Evolutionary conservation across 2,113 vertebrate species (phyloP).

Genomic region (Leuciscus idus): DNA sequence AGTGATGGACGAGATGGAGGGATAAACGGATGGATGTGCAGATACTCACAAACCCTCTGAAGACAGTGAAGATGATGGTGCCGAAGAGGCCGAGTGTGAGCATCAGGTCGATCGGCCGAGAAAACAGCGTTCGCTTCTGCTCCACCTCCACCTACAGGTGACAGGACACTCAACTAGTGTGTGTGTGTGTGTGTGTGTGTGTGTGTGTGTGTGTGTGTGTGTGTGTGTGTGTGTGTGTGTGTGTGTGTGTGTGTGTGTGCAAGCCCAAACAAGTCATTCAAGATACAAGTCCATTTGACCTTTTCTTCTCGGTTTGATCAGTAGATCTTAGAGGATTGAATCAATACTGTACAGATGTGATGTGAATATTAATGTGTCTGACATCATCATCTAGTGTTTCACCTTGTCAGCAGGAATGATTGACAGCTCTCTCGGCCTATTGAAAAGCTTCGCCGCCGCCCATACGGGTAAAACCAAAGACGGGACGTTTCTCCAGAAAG

Average conservation of each 20-base stretch:
- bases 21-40: neutral
- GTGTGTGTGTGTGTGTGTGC: too few species aligned
- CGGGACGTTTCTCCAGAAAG: constrained; percentile 82
- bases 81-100: constrained; percentile 75
- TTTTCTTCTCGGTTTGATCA: neutral
- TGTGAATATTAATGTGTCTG: neutral
- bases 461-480: constrained; percentile 81
- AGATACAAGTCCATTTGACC: neutral
- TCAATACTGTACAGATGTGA: neutral
- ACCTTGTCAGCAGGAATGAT: constrained; percentile 78
- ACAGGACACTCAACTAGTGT: neutral
- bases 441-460: constrained; percentile 80
- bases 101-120: constrained; percentile 80
- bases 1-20: neutral
- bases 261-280: neutral
- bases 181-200: too few species aligned
- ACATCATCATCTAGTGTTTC: constrained; percentile 33
- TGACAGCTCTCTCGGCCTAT: constrained; percentile 67
- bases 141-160: constrained; percentile 75
- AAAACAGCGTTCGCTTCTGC: constrained; percentile 78
- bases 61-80: constrained; percentile 77
- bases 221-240: too few species aligned
- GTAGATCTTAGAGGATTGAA: neutral
- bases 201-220: too few species aligned
- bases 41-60: constrained; percentile 88